Base-by-base conservation (phyloP, 2,888 invertebrate species). In the Drosophila villosipedis region DNA sequence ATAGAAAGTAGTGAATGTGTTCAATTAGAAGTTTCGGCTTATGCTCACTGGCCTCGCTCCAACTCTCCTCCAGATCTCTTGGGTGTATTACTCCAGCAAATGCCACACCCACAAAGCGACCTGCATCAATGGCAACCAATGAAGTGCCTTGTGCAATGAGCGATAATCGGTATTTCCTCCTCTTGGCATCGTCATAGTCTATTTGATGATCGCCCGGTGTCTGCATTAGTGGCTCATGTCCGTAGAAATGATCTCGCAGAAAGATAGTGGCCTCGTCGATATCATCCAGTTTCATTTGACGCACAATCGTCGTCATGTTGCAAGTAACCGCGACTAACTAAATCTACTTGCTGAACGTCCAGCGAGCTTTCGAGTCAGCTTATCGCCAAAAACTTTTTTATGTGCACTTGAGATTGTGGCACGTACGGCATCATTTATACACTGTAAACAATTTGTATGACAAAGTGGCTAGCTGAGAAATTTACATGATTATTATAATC, bases 1-100 rank as follows among this genome's bases (percentile, higher is more conserved):
- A 68, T 2, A 91, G 73, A 12, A 91, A 78, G 53, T 79, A 74
- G 41, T 87, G 64, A 28, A 80, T 55, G 16, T 88, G 86, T 7
- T 78, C 69, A 72, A 83, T 41, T 69, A 68, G n/a, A 2, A 30
- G 28, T 14, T 68, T 54, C 12, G 55, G 69, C 31, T 62, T 57
- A 31, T 58, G 57, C 22, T 60, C 63, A 6, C 72, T 58, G n/a
- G 30, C 64, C 10, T 81, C 66, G 7, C 1, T 25, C 65, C 64
- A 81, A 25, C 50, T 62, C 16, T 73, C 7, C 10, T 81, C 76
- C 30, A 84, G 2, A 4, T 83, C 73, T 10, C 30, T 62, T 43
- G 73, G 74, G 5, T 55, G n/a, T 33, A 76, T n/a, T 16, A 41
- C 54, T 1, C 74, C 73, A 4, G 79, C 76, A 25, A 70, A 37